Percentiles rank a stretch among this genome's conserved stretches.
These are phyloP conservation scores for Cardiocondyla obscurior DNA, from an alignment of 1,140 invertebrate genomes.

Conservation along the genomic window DNA sequence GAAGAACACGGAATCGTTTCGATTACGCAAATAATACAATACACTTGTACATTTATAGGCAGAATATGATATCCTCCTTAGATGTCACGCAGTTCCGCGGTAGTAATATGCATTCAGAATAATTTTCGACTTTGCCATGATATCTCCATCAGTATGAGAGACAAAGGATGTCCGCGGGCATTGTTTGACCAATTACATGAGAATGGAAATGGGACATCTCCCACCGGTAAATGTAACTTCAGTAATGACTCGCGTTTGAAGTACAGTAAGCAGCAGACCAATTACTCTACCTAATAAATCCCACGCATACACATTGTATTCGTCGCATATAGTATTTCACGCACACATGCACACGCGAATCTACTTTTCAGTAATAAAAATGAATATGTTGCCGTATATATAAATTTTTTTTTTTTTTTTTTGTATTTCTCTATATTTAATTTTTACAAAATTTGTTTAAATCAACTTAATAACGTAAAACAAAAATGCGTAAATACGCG, in stretches of 20 bases:
- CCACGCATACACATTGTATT: neutral
- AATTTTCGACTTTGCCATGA: conserved; percentile 31
- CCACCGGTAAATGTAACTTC: conserved; percentile 56
- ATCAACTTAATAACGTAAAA: neutral
- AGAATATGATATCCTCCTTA: conserved; percentile 17
- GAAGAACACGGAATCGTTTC: too few species aligned
- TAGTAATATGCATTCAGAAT: neutral
- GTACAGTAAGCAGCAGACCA: conserved; percentile 48
- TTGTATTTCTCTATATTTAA: neutral
- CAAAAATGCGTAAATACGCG: neutral
- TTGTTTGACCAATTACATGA: conserved; percentile 65
- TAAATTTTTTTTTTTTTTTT: too few species aligned
- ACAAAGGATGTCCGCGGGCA: conserved; percentile 47
- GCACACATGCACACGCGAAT: neutral
- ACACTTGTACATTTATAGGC: neutral
- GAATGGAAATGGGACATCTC: conserved; percentile 59
- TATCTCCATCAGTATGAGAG: neutral
- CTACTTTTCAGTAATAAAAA: neutral
- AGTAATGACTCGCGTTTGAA: conserved; percentile 54
- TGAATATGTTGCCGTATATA: neutral
- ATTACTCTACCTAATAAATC: conserved; percentile 43
- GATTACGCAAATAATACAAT: neutral
- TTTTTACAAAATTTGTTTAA: neutral
- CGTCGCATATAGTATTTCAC: too few species aligned
- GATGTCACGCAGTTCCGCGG: neutral